Evolutionary conservation across 1,140 invertebrate genomes (phyloP).

Genomic region (Andricus grossulariae): DNA sequence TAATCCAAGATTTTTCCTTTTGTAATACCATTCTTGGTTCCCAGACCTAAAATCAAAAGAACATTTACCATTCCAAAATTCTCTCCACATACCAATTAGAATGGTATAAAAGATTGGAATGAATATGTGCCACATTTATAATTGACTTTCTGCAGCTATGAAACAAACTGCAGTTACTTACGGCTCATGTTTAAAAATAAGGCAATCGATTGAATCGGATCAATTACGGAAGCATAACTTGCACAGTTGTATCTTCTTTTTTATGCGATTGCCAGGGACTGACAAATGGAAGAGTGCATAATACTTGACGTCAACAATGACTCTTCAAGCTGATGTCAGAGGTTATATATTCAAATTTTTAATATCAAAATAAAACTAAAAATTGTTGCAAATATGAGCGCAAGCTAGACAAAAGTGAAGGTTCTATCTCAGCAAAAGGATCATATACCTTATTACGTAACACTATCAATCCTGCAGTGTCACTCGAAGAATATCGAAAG

Average conservation of each 20-base stretch:
- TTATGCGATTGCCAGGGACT: background rate
- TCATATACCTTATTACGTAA: too few relatives aligned
- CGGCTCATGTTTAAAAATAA: slow-evolving; percentile 7
- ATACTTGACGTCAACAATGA: slow-evolving; percentile 20
- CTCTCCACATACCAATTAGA: too few relatives aligned
- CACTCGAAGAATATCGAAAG: slow-evolving; percentile 39
- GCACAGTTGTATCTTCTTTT: background rate
- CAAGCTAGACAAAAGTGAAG: too few relatives aligned
- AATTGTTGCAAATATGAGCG: too few relatives aligned
- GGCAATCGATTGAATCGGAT: slow-evolving; percentile 1
- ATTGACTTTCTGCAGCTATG: background rate
- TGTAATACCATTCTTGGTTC: too few relatives aligned
- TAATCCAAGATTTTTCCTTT: too few relatives aligned
- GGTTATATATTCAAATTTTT: background rate
- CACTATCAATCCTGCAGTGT: background rate
- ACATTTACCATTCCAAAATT: too few relatives aligned
- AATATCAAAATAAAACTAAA: too few relatives aligned
- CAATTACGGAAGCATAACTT: background rate
- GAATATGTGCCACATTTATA: background rate
- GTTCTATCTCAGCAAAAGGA: too few relatives aligned
- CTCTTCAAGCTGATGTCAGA: slow-evolving; percentile 14
- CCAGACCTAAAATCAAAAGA: too few relatives aligned
- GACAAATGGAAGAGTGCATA: background rate
- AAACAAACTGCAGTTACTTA: background rate
- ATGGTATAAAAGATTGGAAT: too few relatives aligned